Percentiles rank a stretch among this genome's conserved stretches.
These are phyloP conservation scores for Montipora cactus DNA, from an alignment of 64 coral and sea anemone genomes.

Conservation along the genomic window DNA sequence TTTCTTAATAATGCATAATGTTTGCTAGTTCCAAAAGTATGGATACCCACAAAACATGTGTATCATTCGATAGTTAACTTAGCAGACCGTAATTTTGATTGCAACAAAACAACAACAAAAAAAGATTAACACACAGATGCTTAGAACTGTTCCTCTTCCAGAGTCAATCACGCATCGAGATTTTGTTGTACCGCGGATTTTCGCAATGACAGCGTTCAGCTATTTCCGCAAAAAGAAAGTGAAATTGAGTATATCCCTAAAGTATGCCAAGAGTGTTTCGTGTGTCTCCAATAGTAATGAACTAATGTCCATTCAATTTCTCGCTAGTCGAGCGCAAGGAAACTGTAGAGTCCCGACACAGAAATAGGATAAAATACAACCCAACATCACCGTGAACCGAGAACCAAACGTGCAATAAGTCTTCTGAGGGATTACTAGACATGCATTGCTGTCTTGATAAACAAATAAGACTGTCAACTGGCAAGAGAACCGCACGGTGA, in stretches of 20 bases:
- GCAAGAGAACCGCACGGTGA: constrained; percentile 7
- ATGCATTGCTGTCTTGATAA: constrained; percentile 48
- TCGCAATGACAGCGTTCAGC: background rate
- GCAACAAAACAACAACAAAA: background rate
- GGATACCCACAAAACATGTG: constrained; percentile 46
- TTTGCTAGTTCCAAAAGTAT: constrained; percentile 22
- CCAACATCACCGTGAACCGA: background rate
- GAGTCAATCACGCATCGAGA: background rate
- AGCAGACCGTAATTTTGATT: constrained; percentile 17
- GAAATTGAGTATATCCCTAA: constrained; percentile 1
- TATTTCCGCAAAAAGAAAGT: background rate
- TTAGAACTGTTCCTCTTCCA: background rate
- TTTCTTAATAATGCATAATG: constrained; percentile 57
- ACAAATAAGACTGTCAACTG: constrained; percentile 22
- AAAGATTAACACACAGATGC: background rate
- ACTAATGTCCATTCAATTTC: background rate
- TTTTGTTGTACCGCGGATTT: background rate
- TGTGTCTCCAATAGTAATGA: background rate
- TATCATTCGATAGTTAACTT: constrained; percentile 3
- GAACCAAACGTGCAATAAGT: background rate
- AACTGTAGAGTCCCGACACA: background rate
- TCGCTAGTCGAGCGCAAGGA: background rate
- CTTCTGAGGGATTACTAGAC: constrained; percentile 48
- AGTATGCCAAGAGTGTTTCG: background rate
- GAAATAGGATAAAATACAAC: background rate